These are phyloP conservation scores for Hydractinia symbiolongicarpus DNA, from an alignment of 30 jellyfish, hydroid and myxozoan genomes.

Conservation along the genomic window DNA sequence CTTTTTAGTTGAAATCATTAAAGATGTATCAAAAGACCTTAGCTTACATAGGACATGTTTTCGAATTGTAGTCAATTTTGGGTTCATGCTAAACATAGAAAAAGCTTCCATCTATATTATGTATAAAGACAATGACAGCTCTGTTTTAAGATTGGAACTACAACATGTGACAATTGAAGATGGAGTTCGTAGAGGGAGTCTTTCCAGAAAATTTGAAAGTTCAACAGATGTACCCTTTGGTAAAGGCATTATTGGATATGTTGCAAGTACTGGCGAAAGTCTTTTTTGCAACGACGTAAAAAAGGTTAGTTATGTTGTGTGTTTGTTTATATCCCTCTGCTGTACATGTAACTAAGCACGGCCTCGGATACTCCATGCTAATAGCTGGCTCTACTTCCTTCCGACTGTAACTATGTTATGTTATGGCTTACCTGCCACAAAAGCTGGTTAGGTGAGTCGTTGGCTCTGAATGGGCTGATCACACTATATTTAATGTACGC, in stretches of 20 bases:
- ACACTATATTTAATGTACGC: no score
- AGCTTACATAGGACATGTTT: constrained; percentile 54
- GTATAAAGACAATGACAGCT: constrained; percentile 31
- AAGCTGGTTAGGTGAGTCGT: no score
- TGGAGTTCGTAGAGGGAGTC: constrained; percentile 34
- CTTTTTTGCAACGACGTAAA: constrained; percentile 12
- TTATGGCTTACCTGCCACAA: no score
- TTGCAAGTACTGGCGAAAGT: constrained; percentile 52
- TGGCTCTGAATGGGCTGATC: no score
- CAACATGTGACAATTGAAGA: constrained; percentile 22
- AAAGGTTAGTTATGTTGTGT: constrained; percentile 19
- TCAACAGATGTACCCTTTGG: constrained; percentile 13
- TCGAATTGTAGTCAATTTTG: constrained; percentile 48
- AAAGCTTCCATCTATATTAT: constrained; percentile 45
- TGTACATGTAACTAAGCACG: no score
- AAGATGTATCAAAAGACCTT: constrained; percentile 58
- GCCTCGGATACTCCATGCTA: no score
- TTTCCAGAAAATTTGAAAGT: background rate
- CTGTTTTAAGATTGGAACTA: constrained; percentile 9
- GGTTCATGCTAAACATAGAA: constrained; percentile 51
- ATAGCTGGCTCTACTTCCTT: no score
- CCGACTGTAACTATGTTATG: no score
- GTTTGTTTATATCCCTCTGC: no score
- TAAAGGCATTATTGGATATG: constrained; percentile 39
- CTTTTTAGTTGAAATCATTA: constrained; percentile 51